These are phyloP conservation scores for Fringilla coelebs DNA, from an alignment of 2,797 vertebrate species.

Conservation along the genomic window DNA sequence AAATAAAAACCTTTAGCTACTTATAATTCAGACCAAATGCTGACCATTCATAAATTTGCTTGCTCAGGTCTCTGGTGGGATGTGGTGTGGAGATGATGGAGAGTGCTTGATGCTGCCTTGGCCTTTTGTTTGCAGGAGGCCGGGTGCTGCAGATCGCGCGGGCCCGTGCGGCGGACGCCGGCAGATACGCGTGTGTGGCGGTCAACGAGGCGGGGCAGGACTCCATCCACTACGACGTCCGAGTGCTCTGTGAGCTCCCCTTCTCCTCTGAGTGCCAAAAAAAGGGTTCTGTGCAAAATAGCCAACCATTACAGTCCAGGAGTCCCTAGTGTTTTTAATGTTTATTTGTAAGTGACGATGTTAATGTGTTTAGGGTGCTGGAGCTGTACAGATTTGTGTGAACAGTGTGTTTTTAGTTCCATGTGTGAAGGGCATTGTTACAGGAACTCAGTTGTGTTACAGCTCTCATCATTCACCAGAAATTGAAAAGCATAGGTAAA, in stretches of 20 bases:
- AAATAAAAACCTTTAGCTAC: neutral
- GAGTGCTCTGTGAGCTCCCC: conserved; percentile 85
- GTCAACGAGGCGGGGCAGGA: conserved; percentile 95
- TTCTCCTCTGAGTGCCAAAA: neutral
- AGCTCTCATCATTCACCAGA: neutral
- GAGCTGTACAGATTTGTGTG: neutral
- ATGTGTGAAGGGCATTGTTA: neutral
- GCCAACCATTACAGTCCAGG: neutral
- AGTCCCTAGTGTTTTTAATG: neutral
- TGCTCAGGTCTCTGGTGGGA: neutral
- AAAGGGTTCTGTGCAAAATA: neutral
- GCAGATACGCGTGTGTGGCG: conserved; percentile 89
- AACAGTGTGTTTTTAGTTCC: neutral
- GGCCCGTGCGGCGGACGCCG: conserved; percentile 82
- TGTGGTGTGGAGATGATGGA: neutral
- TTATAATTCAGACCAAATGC: conserved; percentile 6
- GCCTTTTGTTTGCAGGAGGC: conserved; percentile 78
- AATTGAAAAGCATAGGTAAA: neutral
- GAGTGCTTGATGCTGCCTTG: neutral
- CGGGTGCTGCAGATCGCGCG: conserved; percentile 89
- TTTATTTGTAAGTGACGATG: neutral
- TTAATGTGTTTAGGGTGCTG: neutral
- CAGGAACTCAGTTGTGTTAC: neutral
- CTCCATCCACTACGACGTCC: conserved; percentile 89
- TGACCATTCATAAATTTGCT: neutral